Percentiles rank a stretch among this genome's conserved stretches.
Conservation (phyloP, 2,888 invertebrate species). For the Hypomecis atomaria region DNA sequence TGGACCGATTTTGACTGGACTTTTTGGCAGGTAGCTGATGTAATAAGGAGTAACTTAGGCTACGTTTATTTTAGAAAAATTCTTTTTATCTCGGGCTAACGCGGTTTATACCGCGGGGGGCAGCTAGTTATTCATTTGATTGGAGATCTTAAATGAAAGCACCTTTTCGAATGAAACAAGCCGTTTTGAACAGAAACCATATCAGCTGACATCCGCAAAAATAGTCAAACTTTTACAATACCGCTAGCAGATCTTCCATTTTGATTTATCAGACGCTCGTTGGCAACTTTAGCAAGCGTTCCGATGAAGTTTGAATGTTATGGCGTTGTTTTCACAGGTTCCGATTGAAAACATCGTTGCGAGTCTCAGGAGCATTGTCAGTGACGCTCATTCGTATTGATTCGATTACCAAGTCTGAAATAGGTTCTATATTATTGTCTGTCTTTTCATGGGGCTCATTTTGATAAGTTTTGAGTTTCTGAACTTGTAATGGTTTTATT, state of each 20-base stretch:
- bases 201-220: background rate
- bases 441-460: background rate
- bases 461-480: slow-evolving; percentile 1
- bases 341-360: slow-evolving; percentile 30
- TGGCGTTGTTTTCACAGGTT: slow-evolving; percentile 41
- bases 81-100: too few species aligned
- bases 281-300: slow-evolving; percentile 33
- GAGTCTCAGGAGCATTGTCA: slow-evolving; percentile 20
- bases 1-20: too few species aligned
- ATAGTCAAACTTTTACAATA: background rate
- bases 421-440: background rate
- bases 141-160: too few species aligned
- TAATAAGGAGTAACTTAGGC: too few species aligned
- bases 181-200: too few species aligned
- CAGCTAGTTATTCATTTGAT: too few species aligned
- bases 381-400: slow-evolving; percentile 15
- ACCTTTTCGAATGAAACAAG: too few species aligned
- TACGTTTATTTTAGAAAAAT: too few species aligned
- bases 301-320: slow-evolving; percentile 39
- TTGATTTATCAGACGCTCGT: slow-evolving; percentile 5
- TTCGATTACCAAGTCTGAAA: slow-evolving; percentile 18
- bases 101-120: too few species aligned
- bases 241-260: slow-evolving; percentile 10
- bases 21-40: too few species aligned
- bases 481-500: background rate